phyloP scores from a whole-genome alignment of 2,888 invertebrate genomes.

The Drosophila quinaria region DNA sequence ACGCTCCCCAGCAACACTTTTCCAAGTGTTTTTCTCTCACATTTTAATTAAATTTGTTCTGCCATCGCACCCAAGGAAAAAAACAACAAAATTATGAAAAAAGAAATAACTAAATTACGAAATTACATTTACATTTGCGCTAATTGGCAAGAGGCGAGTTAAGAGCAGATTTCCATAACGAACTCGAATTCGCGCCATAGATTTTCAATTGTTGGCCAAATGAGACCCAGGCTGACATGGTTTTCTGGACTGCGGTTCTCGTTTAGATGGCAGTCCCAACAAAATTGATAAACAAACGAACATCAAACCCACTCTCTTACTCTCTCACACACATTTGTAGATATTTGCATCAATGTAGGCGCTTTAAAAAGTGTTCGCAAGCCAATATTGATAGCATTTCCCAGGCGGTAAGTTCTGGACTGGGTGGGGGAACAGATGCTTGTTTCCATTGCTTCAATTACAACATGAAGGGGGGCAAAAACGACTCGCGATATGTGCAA shows the following conservation, averaged over 20 bases:
- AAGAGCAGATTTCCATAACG: conserved; percentile 28
- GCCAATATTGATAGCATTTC: conserved; percentile 76
- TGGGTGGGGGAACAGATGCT: neutral
- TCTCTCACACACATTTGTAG: neutral
- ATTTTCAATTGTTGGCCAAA: conserved; percentile 49
- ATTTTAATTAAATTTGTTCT: conserved; percentile 56
- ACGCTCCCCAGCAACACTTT: conserved; percentile 39
- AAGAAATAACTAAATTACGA: conserved; percentile 30
- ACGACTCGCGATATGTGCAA: conserved; percentile 42
- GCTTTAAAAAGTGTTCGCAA: conserved; percentile 65
- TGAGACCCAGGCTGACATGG: conserved; percentile 36
- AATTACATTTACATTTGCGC: conserved; percentile 58
- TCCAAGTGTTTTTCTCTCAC: conserved; percentile 48
- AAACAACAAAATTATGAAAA: conserved; percentile 2
- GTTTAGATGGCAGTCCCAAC: conserved; percentile 32
- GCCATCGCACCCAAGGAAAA: conserved; percentile 16
- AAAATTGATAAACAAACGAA: conserved; percentile 73
- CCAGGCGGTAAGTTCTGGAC: conserved; percentile 39
- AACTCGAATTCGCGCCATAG: conserved; percentile 21
- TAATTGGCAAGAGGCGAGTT: conserved; percentile 44
- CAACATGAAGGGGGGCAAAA: conserved; percentile 18
- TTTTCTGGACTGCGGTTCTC: conserved; percentile 40
- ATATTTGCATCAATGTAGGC: conserved; percentile 37
- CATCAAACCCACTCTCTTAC: neutral
- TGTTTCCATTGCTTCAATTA: conserved; percentile 72